These are phyloP conservation scores for Gastracanthus pulcherrimus DNA, from an alignment of 2,888 invertebrate species.

Conservation along the genomic window DNA sequence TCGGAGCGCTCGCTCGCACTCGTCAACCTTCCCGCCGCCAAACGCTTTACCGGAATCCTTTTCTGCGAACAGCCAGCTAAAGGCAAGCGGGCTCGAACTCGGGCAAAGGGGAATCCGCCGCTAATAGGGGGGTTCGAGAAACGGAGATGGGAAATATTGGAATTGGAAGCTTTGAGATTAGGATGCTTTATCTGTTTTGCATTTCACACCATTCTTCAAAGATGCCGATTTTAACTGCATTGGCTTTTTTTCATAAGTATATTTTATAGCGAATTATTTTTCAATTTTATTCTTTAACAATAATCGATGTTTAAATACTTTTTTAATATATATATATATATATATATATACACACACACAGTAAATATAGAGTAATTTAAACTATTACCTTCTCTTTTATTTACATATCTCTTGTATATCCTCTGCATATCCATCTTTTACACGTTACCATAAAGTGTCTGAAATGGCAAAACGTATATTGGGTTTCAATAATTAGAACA, in stretches of 20 bases:
- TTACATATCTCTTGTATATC: too few species aligned
- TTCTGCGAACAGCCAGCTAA: constrained; percentile 24
- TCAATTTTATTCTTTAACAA: neutral
- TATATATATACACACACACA: too few species aligned
- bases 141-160: neutral
- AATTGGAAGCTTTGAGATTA: neutral
- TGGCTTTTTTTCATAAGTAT: neutral
- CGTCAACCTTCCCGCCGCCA: neutral
- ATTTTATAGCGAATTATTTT: neutral
- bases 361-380: too few species aligned
- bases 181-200: neutral
- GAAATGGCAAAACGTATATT: too few species aligned
- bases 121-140: neutral
- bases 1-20: constrained; percentile 25
- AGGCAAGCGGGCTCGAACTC: neutral
- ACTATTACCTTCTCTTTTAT: too few species aligned
- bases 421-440: too few species aligned
- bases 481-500: too few species aligned
- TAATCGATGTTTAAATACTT: too few species aligned
- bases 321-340: too few species aligned
- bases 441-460: too few species aligned
- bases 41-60: neutral
- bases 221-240: neutral
- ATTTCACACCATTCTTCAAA: neutral
- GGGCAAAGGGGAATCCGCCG: neutral